Base-by-base conservation (phyloP, 2,888 invertebrate species). In the Nowickia ferox region DNA sequence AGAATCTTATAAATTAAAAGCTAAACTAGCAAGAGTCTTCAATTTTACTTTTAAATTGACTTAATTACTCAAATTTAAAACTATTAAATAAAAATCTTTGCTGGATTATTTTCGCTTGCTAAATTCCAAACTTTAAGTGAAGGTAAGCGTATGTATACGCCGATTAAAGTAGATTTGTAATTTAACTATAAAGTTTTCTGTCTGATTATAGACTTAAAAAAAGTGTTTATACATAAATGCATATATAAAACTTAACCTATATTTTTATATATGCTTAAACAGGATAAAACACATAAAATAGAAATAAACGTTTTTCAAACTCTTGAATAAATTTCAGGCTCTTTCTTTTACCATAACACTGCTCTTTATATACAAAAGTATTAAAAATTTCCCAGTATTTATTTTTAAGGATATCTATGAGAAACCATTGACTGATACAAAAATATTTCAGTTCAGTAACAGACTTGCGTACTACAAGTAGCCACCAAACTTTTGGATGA, bases 381-480 rank as follows among this genome's bases (percentile, higher is more conserved):
- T 15, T 9, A 11, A 48, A 68, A 75, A 82, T 55, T 76, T 86
- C 86, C 86, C 86, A 13, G 15, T 86, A 86, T 86, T 86, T 65
- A 46, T 11, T 19, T 6, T 2, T 2, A 69, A 74, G 84, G 63
- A 76, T 63, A 44, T 13, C 9, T 22, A 9, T 53, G 13, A 55
- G 61, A 22, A 69, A 63, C 40, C 55, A 81, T 72, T 71, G 77
- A 11, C 65, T 44, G n/a, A 11, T 44, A 61, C 48, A 53, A 79
- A 71, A 59, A 11, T 71, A 48, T 74, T 82, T 83, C 53, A 83
- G 75, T 83, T 79, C 22, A 86, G 71, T 76, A 51, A 75, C 61
- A 82, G 86, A 86, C 86, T 86, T 86, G 86, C 86, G 86, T 86
- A 86, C 75, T 76, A 46, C 40, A 72, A 30, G 75, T 66, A 59